A percentile compares a stretch with the other conserved stretches of the same genome.
These are phyloP conservation scores for Ameiurus melas DNA, from an alignment of 2,113 vertebrate genomes.

Conservation along the genomic window DNA sequence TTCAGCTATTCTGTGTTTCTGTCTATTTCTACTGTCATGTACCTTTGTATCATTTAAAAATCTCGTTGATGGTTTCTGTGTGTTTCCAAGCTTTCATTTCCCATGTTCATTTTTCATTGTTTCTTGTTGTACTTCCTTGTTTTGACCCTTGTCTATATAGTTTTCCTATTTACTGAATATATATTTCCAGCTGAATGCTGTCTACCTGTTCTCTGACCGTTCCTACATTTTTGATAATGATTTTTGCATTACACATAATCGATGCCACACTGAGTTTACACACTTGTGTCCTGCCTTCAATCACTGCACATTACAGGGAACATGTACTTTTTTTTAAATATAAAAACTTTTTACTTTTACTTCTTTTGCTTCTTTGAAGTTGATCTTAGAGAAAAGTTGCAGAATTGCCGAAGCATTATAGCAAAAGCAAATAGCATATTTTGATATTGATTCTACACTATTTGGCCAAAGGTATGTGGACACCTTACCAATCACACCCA, in stretches of 20 bases:
- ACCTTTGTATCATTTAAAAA: not conserved
- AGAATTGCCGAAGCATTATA: not conserved
- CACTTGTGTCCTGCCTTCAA: not conserved
- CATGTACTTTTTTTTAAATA: not conserved
- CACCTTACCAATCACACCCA: too few species aligned
- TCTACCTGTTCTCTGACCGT: not conserved
- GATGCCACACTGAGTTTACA: not conserved
- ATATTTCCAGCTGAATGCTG: not conserved
- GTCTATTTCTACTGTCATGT: not conserved
- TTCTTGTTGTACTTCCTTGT: not conserved
- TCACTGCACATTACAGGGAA: not conserved
- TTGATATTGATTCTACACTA: not conserved
- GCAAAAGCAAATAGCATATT: not conserved
- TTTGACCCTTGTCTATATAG: not conserved
- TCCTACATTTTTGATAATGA: not conserved
- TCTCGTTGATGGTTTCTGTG: not conserved
- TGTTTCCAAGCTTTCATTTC: not conserved
- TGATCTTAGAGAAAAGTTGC: not conserved
- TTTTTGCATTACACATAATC: not conserved
- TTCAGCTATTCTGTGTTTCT: not conserved
- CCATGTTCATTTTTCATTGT: not conserved
- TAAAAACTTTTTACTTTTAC: not conserved
- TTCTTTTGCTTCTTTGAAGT: not conserved
- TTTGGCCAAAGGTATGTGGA: too few species aligned
- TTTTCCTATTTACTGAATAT: not conserved